Base-by-base conservation (phyloP, 2,113 vertebrate species). In the Sardina pilchardus region DNA sequence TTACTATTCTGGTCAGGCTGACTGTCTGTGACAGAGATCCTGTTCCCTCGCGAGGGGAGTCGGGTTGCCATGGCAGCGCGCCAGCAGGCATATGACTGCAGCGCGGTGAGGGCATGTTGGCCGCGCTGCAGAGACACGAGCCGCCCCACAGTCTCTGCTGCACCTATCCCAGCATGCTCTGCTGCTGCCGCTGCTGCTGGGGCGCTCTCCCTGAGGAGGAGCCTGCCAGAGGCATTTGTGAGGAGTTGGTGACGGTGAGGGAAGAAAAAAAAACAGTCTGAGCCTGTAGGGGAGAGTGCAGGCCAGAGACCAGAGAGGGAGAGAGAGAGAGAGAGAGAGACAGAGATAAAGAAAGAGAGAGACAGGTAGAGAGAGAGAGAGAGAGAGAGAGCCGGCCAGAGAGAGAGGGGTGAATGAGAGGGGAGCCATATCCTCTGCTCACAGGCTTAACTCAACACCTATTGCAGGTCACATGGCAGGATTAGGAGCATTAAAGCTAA, bases 1-100 rank as follows among this genome's bases (percentile, higher is more conserved):
- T 96, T 96, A 96, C 95, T 96, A 97, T 97, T 97, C 96, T 96
- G 95, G 95, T 96, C 88, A 82, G 83, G 84, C 90, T 83, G 91
- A 93, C 94, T 94, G 94, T 91, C 95, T 94, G 93, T 94, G 93
- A 90, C 90, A 88, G 89, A 92, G 96, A 96, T 96, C 96, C 91
- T 93, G 94, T 95, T 92, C 88, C 92, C 88, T 83, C 92, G 87
- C 84, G 5, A 56, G 63, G 78, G 90, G 85, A 92, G 92, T 94
- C 91, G 89, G 91, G 92, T 95, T 95, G 92, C 91, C 85, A 90
- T 95, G 95, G 95, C 90, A 0, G 1, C 21, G 0, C 4, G 92
- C 94, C 96, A 96, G 91, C 91, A 93, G 92, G 92, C 95, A 95
- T 95, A 93, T 96, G 95, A 96, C 93, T 94, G 90, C 90, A 91